phyloP scores from a whole-genome alignment of 2,888 invertebrate genomes.

The Ophraella communa region DNA sequence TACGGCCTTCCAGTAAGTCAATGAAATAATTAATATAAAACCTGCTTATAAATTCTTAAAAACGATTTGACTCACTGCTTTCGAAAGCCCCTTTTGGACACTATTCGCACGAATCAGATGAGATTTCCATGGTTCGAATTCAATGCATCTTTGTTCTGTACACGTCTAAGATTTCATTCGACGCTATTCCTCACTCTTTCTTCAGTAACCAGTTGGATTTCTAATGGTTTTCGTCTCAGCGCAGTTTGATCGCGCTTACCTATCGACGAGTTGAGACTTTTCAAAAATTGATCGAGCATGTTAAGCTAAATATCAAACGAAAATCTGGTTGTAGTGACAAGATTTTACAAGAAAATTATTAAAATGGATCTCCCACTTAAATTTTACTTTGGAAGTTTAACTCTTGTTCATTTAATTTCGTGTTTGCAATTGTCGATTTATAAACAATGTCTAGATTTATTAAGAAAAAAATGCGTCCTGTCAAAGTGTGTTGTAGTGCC shows the following conservation, averaged over 20 bases:
- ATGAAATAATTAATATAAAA: not conserved
- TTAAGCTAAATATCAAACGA: constrained; percentile 12
- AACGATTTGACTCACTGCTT: not conserved
- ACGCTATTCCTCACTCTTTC: not conserved
- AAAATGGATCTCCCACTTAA: constrained; percentile 37
- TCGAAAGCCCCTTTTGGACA: not conserved
- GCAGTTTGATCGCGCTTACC: constrained; percentile 2
- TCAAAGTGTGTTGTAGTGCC: constrained; percentile 39
- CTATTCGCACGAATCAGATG: not conserved
- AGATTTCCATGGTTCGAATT: not conserved
- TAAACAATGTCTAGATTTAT: constrained; percentile 37
- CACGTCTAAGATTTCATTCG: not conserved
- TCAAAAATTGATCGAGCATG: constrained; percentile 29
- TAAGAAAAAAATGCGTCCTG: constrained; percentile 37
- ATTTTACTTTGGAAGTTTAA: constrained; percentile 20
- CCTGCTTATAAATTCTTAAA: not conserved
- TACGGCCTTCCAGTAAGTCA: not conserved
- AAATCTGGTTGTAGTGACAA: constrained; percentile 29
- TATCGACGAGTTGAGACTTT: constrained; percentile 33
- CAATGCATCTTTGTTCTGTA: not conserved
- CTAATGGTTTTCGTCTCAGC: not conserved
- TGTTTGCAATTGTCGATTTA: constrained; percentile 30
- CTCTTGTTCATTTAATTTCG: constrained; percentile 20
- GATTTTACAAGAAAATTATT: constrained; percentile 33
- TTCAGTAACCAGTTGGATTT: not conserved